Evolutionary conservation across 2,113 vertebrate species (phyloP), one percentile per base, ranked within the genome.

Genomic region (Corapipo altera): DNA sequence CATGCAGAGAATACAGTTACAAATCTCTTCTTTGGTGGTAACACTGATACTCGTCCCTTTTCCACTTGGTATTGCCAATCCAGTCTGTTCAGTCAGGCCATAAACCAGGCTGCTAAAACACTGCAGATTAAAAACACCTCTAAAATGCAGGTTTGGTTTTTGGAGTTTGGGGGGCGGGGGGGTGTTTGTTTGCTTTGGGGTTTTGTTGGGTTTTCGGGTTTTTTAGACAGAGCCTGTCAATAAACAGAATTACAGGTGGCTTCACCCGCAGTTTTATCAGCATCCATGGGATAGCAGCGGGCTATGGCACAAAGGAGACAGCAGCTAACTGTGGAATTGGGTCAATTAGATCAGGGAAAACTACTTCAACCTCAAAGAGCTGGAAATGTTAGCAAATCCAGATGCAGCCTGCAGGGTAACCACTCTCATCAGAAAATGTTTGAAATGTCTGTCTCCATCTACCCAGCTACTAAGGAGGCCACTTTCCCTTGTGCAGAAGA

Each of bases 81-180:
- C 0, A 35, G 5, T 17, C 33, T 5, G 7, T 26, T 66, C 8
- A 48, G 55, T 20, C 7, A 9, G 10, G 12, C 11, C 61, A 85
- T 19, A 49, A 90, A 72, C 43, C 33, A 72, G 30, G 52, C 48
- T 85, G 39, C 55, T n/a, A 30, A 71, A 89, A 32, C 27, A 54
- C 44, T 54, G 59, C 23, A 74, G 21, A 52, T 49, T 11, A 74
- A 77, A 87, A 81, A 3, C 15, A 71, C 24, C 43, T 75, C 48
- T 37, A 43, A 82, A 85, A 57, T 1, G 8, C 2, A 19, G 12
- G 4, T 28, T 92, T 71, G 43, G 12, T 3, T 66, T 88, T 71
- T 54, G 58, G 54, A 33, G 23, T 8, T n/a, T n/a, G 22, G 19
- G 1, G 15, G 6, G 28, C 3, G 23, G 3, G 2, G 0, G 8